Percentiles rank a stretch among this genome's conserved stretches.
Evolutionary conservation across 2,888 invertebrate species (phyloP).

Genomic region (Tachina grossa): DNA sequence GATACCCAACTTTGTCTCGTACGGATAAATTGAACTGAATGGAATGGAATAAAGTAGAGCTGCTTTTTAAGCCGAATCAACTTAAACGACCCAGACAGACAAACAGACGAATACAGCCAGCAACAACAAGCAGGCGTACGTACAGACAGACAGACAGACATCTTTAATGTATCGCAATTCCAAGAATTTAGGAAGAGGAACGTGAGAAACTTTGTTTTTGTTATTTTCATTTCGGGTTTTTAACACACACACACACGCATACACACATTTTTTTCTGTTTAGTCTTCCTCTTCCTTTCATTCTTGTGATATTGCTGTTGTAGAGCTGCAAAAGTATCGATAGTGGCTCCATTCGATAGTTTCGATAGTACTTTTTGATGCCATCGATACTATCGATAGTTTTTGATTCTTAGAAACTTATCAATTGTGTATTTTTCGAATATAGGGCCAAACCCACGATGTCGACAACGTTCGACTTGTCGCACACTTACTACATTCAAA

Average conservation of each 20-base stretch:
- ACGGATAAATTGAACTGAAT: constrained; percentile 61
- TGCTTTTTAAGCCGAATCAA: constrained; percentile 57
- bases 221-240: constrained; percentile 80
- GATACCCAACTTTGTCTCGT: constrained; percentile 42
- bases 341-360: no score
- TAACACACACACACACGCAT: constrained; percentile 1
- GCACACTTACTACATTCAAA: no score
- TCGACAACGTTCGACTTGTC: no score
- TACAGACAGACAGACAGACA: constrained; percentile 75
- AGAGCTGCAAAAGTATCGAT: no score
- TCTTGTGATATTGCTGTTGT: constrained; percentile 32
- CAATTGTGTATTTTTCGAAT: no score
- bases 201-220: constrained; percentile 82
- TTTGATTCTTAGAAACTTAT: no score
- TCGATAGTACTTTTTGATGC: no score
- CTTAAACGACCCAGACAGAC: constrained; percentile 54
- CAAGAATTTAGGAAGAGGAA: constrained; percentile 82
- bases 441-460: no score
- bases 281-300: constrained; percentile 38
- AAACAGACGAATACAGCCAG: constrained; percentile 37
- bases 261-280: constrained; percentile 1
- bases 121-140: constrained; percentile 35
- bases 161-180: constrained; percentile 83
- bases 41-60: constrained; percentile 65
- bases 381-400: no score